Evolutionary conservation across 2,888 invertebrate species (phyloP), one percentile per base, ranked within the genome.

Genomic region (Corbicula japonica): DNA sequence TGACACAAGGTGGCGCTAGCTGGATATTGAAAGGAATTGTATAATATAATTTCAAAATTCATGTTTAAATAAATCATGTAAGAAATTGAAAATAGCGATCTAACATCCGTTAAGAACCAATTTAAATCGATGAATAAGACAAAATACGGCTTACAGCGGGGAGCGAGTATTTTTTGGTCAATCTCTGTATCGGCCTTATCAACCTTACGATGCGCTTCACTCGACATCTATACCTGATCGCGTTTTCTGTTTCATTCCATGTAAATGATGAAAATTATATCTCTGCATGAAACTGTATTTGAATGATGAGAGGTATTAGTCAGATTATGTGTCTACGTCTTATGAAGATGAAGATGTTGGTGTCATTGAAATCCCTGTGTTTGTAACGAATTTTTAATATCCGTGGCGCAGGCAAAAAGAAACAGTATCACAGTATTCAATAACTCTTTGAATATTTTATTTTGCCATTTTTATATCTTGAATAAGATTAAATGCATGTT

Each of bases 21-120:
- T n/a, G n/a, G n/a, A n/a, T n/a, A n/a, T n/a, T n/a, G n/a, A n/a
- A 18, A 34, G 52, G 54, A 30, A 54, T 54, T 30, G 18, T 18
- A 21, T 48, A 38, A 52, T 65, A n/a, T 32, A 52, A 50, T 52
- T 52, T 65, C 38, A 65, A 65, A 52, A 35, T 35, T 50, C 65
- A 65, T 65, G 65, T 65, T 28, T 52, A 65, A 35, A 8, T 52
- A 50, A 65, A 65, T 65, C 65, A 65, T 35, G 35, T 38, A 23
- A 30, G 34, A 48, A 26, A 10, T n/a, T 46, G 12, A 38, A 34
- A 61, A 61, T 12, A 38, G 38, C n/a, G 21, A 52, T 65, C 34
- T 65, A 15, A 48, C 50, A 65, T 50, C 65, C 52, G 65, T 65
- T 65, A 65, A 65, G 15, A 54, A 52, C n/a, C 34, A 65, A 52